Evolutionary conservation across 35 echinoderm and acorn worm species (phyloP).

Genomic region (Heliocidaris erythrogramma): DNA sequence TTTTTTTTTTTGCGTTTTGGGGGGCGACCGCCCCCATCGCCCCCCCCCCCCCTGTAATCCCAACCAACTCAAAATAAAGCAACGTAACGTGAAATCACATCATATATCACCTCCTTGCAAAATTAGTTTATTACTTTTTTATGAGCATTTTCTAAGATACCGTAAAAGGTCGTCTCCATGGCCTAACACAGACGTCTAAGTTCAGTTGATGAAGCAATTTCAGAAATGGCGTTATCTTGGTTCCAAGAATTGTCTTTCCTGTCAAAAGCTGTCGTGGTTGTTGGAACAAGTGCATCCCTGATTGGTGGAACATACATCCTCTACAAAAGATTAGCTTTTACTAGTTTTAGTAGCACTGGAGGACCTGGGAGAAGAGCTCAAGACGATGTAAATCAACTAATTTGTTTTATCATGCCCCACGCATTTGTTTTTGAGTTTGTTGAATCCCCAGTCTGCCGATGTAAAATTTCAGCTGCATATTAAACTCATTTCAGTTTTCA

Average conservation of each 20-base stretch:
- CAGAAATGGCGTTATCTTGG: background rate
- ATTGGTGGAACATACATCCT: slow-evolving; percentile 11
- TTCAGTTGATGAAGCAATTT: too few species aligned
- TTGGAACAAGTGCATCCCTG: slow-evolving; percentile 15
- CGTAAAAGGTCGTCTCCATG: background rate
- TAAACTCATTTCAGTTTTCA: too few species aligned
- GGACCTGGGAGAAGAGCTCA: background rate
- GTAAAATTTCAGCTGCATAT: background rate
- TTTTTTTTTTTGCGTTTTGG: too few species aligned
- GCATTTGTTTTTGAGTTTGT: background rate
- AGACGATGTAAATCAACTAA: background rate
- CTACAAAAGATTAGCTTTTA: background rate
- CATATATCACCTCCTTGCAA: background rate
- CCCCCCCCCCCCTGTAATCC: too few species aligned
- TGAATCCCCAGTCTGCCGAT: background rate
- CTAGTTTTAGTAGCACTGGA: background rate
- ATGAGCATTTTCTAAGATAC: slow-evolving; percentile 2
- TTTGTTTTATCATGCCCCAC: background rate
- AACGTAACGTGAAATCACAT: background rate
- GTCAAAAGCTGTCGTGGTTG: background rate
- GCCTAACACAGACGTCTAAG: too few species aligned
- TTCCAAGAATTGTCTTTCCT: slow-evolving; percentile 1
- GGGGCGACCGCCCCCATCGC: too few species aligned
- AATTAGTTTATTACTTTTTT: background rate
- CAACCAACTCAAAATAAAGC: background rate